Percentiles rank a stretch among this genome's conserved stretches.
These are phyloP conservation scores for Drosophila mojavensis DNA, from an alignment of 1,140 invertebrate species.

Conservation along the genomic window DNA sequence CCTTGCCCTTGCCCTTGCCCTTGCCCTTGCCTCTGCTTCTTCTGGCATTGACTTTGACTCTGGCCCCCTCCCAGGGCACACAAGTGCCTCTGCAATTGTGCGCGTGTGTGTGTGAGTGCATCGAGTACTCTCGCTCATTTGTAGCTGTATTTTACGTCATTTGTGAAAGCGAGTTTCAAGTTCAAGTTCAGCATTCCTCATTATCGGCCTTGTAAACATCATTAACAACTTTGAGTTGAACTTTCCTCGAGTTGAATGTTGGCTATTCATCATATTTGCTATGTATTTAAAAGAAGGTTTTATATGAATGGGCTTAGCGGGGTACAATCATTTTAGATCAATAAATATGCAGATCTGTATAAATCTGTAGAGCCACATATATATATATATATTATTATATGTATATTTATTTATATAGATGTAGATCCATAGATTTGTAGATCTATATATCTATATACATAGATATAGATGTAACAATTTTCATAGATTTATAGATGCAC, in stretches of 20 bases:
- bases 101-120: slow-evolving; percentile 19
- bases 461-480: no score
- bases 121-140: slow-evolving; percentile 5
- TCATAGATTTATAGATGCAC: no score
- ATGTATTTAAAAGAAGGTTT: no score
- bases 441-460: no score
- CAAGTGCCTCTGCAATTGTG: slow-evolving; percentile 9
- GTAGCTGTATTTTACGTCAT: slow-evolving; percentile 7
- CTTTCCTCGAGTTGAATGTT: not conserved
- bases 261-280: no score
- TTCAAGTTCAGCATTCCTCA: slow-evolving; percentile 59
- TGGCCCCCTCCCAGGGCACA: slow-evolving; percentile 19
- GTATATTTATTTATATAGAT: no score
- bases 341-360: not conserved
- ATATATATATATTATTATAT: no score
- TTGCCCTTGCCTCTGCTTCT: not conserved
- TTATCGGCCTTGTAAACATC: slow-evolving; percentile 28
- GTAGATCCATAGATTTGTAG: no score
- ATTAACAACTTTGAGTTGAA: not conserved
- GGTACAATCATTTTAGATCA: not conserved
- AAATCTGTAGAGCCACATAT: not conserved
- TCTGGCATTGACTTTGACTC: not conserved
- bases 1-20: slow-evolving; percentile 4
- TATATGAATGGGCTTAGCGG: not conserved
- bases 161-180: slow-evolving; percentile 50